A percentile compares a stretch with the other conserved stretches of the same genome.
Evolutionary conservation across 2,888 invertebrate species (phyloP).

Genomic region (Hipparchia sbordonii): DNA sequence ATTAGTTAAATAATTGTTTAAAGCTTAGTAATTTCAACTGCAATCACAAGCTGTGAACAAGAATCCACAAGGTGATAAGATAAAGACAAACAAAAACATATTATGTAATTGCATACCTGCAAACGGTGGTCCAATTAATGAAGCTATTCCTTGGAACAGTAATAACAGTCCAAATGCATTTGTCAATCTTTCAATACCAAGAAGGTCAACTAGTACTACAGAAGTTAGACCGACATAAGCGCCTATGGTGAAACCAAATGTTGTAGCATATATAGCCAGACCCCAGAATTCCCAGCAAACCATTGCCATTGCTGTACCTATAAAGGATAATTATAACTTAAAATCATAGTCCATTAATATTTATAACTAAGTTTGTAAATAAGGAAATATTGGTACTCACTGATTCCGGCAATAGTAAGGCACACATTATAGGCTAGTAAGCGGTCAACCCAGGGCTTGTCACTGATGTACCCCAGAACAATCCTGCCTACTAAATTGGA

Average conservation of each 20-base stretch:
- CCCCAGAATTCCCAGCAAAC: constrained; percentile 88
- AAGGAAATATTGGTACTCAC: constrained; percentile 77
- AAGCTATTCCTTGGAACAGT: constrained; percentile 96
- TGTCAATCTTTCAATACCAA: constrained; percentile 96
- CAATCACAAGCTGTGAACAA: constrained; percentile 5
- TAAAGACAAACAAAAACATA: not conserved
- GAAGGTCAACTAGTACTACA: constrained; percentile 95
- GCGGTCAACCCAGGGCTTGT: constrained; percentile 95
- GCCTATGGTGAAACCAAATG: constrained; percentile 95
- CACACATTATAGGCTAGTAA: constrained; percentile 94
- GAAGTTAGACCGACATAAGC: constrained; percentile 98
- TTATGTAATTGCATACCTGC: constrained; percentile 85
- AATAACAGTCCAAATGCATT: constrained; percentile 96
- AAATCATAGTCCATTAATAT: not conserved
- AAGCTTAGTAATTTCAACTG: constrained; percentile 5
- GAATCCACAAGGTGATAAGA: not conserved
- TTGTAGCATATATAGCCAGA: constrained; percentile 89
- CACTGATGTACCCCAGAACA: constrained; percentile 92
- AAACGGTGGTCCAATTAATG: constrained; percentile 95
- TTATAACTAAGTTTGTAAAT: not conserved
- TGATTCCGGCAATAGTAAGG: constrained; percentile 93
- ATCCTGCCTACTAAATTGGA: constrained; percentile 96
- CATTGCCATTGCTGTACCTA: constrained; percentile 92
- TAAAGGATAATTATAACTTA: not conserved
- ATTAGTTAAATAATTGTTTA: not conserved